Evolutionary conservation across 2,113 vertebrate genomes (phyloP), one percentile per base, ranked within the genome.

Genomic region (Dasypus novemcinctus): DNA sequence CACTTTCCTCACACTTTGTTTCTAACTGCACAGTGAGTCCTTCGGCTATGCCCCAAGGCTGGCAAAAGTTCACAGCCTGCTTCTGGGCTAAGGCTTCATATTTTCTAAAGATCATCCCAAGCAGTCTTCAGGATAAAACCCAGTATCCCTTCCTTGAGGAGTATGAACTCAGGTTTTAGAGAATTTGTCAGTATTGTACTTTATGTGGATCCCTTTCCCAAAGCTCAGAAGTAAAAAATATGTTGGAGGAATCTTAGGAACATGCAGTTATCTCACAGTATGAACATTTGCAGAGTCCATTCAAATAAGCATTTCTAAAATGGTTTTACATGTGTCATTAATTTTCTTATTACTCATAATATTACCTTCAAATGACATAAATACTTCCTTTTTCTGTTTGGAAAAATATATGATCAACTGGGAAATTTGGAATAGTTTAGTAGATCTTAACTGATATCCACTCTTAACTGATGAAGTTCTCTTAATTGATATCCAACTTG

Each of bases 141-240:
- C 38, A 79, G 43, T 17, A 66, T 76, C 41, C 17, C 1, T 17
- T 84, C 64, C 66, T 61, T 69, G 15, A 87, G 63, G 52, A 76
- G 8, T 49, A 17, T 90, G 23, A 57, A 33, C 29, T 59, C 21
- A 88, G 17, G 1, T 49, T 88, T 59, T 59, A 46, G 25, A 75
- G 36, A 83, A 64, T 91, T 89, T 61, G 4, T 27, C 11, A 66
- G 31, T 41, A 54, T 74, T 87, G 5, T 38, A 43, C 41, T 75
- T 79, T 20, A 9, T 54, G 27, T 29, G 31, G 81, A 18, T 74
- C 4, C 4, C 2, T 81, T 90, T 93, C 18, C 74, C 41, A 54
- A 93, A 87, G 76, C 36, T 81, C 61, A 78, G 31, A 86, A 68
- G 23, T 81, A 57, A 92, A 78, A 91, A 81, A 36, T 90, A 43